Base-by-base conservation (phyloP, 2,797 vertebrate genomes). In the Notamacropus eugenii region DNA sequence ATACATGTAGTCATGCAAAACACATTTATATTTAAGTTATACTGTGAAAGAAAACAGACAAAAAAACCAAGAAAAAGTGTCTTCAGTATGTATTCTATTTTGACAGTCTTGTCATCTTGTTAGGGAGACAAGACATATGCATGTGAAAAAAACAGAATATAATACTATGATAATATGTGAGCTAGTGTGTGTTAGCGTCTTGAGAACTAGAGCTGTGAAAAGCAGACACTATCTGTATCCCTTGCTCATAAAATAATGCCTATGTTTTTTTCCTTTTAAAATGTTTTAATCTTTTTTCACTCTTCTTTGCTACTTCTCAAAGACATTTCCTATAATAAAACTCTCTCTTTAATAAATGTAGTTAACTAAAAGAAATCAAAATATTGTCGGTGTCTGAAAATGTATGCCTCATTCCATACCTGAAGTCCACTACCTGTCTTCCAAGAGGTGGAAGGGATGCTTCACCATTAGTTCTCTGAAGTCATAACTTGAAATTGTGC, bases 71-170 rank as follows among this genome's bases (percentile, higher is more conserved):
- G 34, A 14, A 67, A 62, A 34, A 56, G 4, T 13, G 29, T n/a
- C 13, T 67, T n/a, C 59, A 62, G 34, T 62, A 12, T 62, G 11
- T 11, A 62, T 62, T 62, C 31, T 31, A 62, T 67, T 67, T 6
- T 67, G 34, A n/a, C 34, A 58, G 14, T 74, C 92, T 62, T 96
- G 56, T 93, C 57, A 54, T 90, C 55, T 34, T 94, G 55, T 92
- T 31, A 1, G 74, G 57, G 92, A 74, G 16, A 28, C 27, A 67
- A 87, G 54, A 74, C 52, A 91, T 90, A 62, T 12, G 50, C 28
- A 55, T 9, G 29, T 91, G 82, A 96, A 90, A 90, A 29, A 8
- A 31, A 13, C 59, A 3, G 92, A 90, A 92, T 74, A 16, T 62
- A 16, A 58, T 28, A 82, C 52, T 52, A 55, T 74, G 59, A 56